A percentile compares a stretch with the other conserved stretches of the same genome.
These are phyloP conservation scores for Diachasma alloeum DNA, from an alignment of 1,140 invertebrate genomes.

Conservation along the genomic window DNA sequence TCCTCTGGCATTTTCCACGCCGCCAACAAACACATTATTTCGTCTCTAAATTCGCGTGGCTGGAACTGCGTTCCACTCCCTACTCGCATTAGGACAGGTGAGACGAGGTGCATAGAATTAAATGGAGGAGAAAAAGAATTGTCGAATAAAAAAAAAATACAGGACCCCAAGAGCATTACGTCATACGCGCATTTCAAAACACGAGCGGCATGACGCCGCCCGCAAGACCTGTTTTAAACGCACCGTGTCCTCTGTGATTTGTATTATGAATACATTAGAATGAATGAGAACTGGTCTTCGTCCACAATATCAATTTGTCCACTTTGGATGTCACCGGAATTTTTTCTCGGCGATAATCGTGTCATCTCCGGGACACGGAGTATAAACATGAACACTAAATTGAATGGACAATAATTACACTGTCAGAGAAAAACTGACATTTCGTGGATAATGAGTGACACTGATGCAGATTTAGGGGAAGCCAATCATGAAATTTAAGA, in stretches of 20 bases:
- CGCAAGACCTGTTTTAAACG: slow-evolving; percentile 1
- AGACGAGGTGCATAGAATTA: neutral
- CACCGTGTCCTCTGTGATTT: neutral
- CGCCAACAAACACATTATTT: neutral
- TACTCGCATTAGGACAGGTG: neutral
- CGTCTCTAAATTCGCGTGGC: neutral
- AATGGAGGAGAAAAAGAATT: neutral
- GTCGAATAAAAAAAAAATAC: neutral
- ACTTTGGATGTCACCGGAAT: neutral
- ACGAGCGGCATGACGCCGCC: neutral
- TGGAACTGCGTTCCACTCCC: neutral
- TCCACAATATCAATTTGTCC: neutral
- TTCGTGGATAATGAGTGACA: too few species aligned
- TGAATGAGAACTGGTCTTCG: neutral
- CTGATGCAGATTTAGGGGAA: too few species aligned
- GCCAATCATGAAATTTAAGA: too few species aligned
- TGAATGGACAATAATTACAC: too few species aligned
- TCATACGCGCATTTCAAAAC: slow-evolving; percentile 1
- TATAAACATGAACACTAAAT: too few species aligned
- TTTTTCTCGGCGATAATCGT: neutral
- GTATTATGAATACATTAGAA: slow-evolving; percentile 1
- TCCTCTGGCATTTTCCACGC: neutral
- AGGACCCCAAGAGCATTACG: neutral
- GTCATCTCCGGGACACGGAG: too few species aligned
- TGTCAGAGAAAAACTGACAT: too few species aligned